Base-by-base conservation (phyloP, 1,140 invertebrate species). In the Drosophila cardini region DNA sequence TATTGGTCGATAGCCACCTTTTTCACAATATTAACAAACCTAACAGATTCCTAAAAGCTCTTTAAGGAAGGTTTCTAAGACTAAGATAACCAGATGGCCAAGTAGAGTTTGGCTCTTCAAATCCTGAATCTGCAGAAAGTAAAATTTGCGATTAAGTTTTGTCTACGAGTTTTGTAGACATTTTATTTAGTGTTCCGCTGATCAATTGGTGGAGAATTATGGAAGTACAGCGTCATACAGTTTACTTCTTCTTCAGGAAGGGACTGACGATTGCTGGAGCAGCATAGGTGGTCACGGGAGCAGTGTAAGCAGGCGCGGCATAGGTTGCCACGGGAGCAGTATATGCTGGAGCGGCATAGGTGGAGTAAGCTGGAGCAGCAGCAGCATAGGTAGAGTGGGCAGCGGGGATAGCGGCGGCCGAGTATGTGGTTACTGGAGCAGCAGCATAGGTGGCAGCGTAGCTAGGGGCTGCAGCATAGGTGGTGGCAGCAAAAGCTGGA, bases 211-310 rank as follows among this genome's bases (percentile, higher is more conserved):
- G 9, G 18, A 11, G 8, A 11, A 5, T 6, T 4, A 8, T 32
- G 8, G 21, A 9, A 7, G 5, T 46, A 4, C 15, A 13, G 26
- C 21, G 34, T 52, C 42, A 60, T 16, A 5, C 21, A 16, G 36
- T 26, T 80, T 89, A 89, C 84, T 89, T 89, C 84, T 89, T 89
- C 84, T 89, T 89, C 68, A 89, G 57, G 67, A 89, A 80, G 63
- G 84, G 74, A 68, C 85, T 84, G 77, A 89, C 16, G 42, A 89
- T 64, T 46, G 84, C 76, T 36, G 84, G 84, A 10, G 83, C 83
- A 26, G 83, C 76, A 32, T 87, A 87, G 46, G 80, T 67, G 62
- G 82, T 42, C 45, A 85, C 63, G 0, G 82, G 82, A 10, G 81
- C 74, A 15, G 74, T 55, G n/a, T 86, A 86, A 0, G 82, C 75